Evolutionary conservation across 2,797 vertebrate genomes (phyloP), one percentile per base, ranked within the genome.

Genomic region (Vultur gryphus): DNA sequence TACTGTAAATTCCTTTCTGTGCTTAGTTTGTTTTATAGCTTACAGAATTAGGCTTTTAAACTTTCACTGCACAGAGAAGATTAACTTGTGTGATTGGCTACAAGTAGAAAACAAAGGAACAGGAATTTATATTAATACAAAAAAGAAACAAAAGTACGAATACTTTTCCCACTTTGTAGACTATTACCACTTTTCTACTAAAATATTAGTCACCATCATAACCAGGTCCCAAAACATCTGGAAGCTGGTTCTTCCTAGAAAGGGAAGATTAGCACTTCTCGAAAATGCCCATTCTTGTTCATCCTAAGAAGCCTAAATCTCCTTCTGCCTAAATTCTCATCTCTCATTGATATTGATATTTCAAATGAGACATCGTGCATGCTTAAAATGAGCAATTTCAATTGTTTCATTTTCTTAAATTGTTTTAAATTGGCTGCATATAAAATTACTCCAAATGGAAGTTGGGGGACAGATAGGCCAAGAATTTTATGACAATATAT

Each of bases 1-100:
- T 94, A 89, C 93, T 95, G 94, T 98, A 95, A 97, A 96, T 97
- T 97, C 92, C 90, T 97, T 97, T 96, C 95, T 94, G 72, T 89
- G 93, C 97, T 96, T 93, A 96, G 93, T 97, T 97, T 95, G 89
- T 95, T 98, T 96, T 96, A 97, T 83, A 82, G 94, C 79, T 95
- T 93, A 92, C 51, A 95, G 93, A 93, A 94, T 92, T 93, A 92
- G 70, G 85, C 90, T 96, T 97, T 97, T 97, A 94, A 96, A 97
- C 92, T 95, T 97, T 95, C 92, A 91, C 95, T 88, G 67, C 54
- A 41, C 64, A 91, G 29, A 57, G 51, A 66, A 95, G 79, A 91
- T 90, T 91, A 87, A 93, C 87, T 92, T 65, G 90, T 95, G 87
- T 4, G 1, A 51, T 78, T 79, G 54, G 65, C 66, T 70, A 51